phyloP scores from a whole-genome alignment of 2,113 vertebrate genomes.

The Stigmatopora nigra region DNA sequence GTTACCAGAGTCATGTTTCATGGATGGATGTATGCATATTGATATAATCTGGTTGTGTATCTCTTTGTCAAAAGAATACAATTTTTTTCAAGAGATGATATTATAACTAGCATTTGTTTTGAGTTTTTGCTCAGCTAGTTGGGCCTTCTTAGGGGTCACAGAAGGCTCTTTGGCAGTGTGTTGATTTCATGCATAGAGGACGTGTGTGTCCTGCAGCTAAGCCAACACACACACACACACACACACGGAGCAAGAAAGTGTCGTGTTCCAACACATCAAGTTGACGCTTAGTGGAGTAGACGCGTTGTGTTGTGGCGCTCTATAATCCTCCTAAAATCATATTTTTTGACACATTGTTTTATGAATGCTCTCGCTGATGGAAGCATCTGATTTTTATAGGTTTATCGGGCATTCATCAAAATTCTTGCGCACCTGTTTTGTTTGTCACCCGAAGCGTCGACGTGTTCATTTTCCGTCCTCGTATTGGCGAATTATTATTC shows the following conservation, averaged over 20 bases:
- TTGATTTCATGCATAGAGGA: slow-evolving; percentile 40
- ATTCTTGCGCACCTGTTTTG: slow-evolving; percentile 2
- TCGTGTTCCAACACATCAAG: slow-evolving; percentile 45
- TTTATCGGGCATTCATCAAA: slow-evolving; percentile 24
- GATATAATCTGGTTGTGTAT: too few species aligned
- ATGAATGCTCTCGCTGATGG: not conserved
- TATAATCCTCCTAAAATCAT: not conserved
- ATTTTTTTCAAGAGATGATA: too few species aligned
- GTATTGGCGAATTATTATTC: slow-evolving; percentile 16
- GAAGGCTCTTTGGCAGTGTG: not conserved
- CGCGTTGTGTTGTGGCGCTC: slow-evolving; percentile 9
- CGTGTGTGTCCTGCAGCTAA: slow-evolving; percentile 51
- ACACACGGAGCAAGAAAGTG: slow-evolving; percentile 47
- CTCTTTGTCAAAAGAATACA: too few species aligned
- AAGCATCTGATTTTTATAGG: slow-evolving; percentile 9
- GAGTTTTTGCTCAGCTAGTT: not conserved
- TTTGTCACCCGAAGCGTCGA: not conserved
- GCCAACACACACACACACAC: slow-evolving; percentile 11
- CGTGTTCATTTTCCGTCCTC: not conserved
- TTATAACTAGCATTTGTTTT: too few species aligned
- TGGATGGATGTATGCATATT: slow-evolving; percentile 3
- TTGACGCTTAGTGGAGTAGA: slow-evolving; percentile 42
- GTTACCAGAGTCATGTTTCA: slow-evolving; percentile 66
- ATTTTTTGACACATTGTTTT: slow-evolving; percentile 15
- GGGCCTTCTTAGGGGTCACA: slow-evolving; percentile 12